Evolutionary conservation across 2,888 invertebrate genomes (phyloP).

Genomic region (Augochlorella aurata): DNA sequence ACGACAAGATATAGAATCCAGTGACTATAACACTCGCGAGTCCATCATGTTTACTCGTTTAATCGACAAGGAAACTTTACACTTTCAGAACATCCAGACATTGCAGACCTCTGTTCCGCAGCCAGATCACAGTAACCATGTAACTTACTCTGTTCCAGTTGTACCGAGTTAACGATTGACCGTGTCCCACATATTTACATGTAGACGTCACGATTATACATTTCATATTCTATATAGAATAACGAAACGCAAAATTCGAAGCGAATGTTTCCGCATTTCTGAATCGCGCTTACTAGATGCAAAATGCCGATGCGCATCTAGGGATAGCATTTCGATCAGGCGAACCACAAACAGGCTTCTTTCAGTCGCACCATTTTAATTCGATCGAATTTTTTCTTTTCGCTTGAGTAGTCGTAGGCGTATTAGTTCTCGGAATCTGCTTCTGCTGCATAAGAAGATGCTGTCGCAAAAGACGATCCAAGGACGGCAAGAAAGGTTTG

Average conservation of each 20-base stretch:
- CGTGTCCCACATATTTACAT: neutral
- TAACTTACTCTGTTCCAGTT: constrained; percentile 49
- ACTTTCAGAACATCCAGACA: constrained; percentile 27
- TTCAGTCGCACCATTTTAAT: constrained; percentile 26
- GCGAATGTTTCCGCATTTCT: constrained; percentile 15
- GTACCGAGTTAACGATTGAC: constrained; percentile 11
- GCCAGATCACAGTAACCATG: constrained; percentile 23
- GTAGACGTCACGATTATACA: neutral
- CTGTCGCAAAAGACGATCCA: constrained; percentile 95
- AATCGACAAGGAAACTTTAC: constrained; percentile 9
- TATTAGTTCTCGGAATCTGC: constrained; percentile 92
- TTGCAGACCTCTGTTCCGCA: neutral
- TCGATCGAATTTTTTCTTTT: constrained; percentile 11
- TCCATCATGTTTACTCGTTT: neutral
- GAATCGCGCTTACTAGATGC: constrained; percentile 15
- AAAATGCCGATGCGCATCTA: neutral
- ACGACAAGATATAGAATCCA: neutral
- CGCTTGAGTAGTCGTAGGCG: constrained; percentile 85
- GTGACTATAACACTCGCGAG: neutral
- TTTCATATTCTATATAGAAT: neutral
- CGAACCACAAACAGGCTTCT: neutral
- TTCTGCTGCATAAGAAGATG: constrained; percentile 96
- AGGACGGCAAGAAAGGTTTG: constrained; percentile 96
- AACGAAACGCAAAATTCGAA: neutral
- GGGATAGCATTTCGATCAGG: neutral